Evolutionary conservation across 2,888 invertebrate genomes (phyloP), one percentile per base, ranked within the genome.

Genomic region (Odontocolon sp.): DNA sequence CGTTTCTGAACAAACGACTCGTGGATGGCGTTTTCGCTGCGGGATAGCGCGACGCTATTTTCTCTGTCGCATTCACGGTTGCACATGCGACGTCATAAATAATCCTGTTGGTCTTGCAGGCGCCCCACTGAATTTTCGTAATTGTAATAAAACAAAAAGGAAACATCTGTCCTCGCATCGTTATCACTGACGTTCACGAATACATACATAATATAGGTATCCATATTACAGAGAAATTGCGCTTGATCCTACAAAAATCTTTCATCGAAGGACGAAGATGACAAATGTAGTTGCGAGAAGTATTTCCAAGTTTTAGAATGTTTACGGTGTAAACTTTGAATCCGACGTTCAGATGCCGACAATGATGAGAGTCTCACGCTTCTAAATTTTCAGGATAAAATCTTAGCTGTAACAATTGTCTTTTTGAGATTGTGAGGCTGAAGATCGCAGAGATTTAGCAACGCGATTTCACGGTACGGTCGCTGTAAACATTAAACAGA

Each of bases 21-120:
- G n/a, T n/a, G 38, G 57, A 64, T 54, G 75, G 70, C 40, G n/a
- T 66, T 75, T 75, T 75, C 66, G 59, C 75, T 52, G 70, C 75
- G 70, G 75, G 75, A 40, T 73, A 67, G 73, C 67, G 67, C 52
- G 61, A 67, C 67, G 31, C 6, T 33, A 31, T 33, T 54, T 54
- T 33, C 54, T 16, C 54, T 54, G 54, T 54, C 54, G 54, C 54
- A 54, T 31, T 54, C 33, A 18, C 61, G 61, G 40, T 70, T 54
- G 54, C 61, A 31, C 52, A 45, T 59, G 47, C 66, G 18, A 67
- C 59, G 52, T 73, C 72, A 59, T 73, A 73, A 73, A 73, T 73
- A 73, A 52, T 57, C 59, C 66, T 50, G 33, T 54, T 36, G 42
- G 21, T 33, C 59, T 21, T 8, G 28, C 28, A 3, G 45, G 8